Base-by-base conservation (phyloP, 1,140 invertebrate genomes). In the Bombus pyrosoma region DNA sequence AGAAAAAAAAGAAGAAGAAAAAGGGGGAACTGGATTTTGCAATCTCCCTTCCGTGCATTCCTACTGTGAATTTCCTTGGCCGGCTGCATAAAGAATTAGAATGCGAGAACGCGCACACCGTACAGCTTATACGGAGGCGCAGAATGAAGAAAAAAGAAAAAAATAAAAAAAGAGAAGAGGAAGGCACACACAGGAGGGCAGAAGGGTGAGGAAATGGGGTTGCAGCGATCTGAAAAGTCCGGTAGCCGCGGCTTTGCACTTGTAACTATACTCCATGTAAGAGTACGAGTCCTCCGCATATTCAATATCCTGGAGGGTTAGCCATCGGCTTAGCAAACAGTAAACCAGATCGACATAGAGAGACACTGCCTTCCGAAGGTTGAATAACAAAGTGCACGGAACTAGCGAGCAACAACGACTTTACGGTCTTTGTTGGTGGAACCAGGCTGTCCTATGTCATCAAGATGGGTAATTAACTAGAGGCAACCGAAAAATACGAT, bases 21-120 rank as follows among this genome's bases (percentile, higher is more conserved):
- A 76, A 81, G 69, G 81, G 83, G 81, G 87, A 92, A 92, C 91
- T 91, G 90, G 91, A 92, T 92, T 89, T 87, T 87, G 89, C 86
- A 86, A 91, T 69, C 86, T 79, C 89, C 88, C 89, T 90, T 87
- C 85, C 80, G 86, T 85, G 88, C 88, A 87, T 85, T 89, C 81
- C 89, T 77, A 83, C 80, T 83, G 77, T 75, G 82, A 85, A 83
- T 78, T 87, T 82, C 89, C 86, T 89, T 87, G 28, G 81, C 81
- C 62, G 77, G 86, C 86, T 87, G 86, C 86, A 87, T 87, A 87
- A 86, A 85, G 83, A 87, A 87, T 87, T 79, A 83, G 87, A 88
- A 85, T 75, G 57, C 64, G 39, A 32, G 47, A 75, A 69, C 59
- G 62, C 79, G 78, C 22, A 12, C 78, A 66, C 22, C 47, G 62